phyloP scores from a whole-genome alignment of 35 echinoderm and acorn worm genomes.

The Apostichopus parvimensis region DNA sequence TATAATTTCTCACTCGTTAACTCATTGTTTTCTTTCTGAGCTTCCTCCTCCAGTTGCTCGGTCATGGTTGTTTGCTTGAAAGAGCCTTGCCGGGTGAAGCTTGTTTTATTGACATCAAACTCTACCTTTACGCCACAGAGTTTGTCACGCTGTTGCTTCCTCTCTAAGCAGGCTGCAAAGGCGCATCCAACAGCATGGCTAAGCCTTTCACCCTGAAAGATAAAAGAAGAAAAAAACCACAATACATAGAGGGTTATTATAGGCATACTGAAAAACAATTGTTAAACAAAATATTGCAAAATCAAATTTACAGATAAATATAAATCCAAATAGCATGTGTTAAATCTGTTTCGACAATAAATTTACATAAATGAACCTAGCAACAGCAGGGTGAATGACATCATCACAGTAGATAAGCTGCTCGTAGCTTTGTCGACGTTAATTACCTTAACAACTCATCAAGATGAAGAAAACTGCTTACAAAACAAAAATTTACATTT shows the following conservation, averaged over 20 bases:
- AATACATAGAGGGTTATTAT: not conserved
- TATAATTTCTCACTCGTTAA: not conserved
- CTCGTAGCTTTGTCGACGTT: no score
- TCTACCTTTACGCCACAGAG: slow-evolving; percentile 92
- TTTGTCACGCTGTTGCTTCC: slow-evolving; percentile 92
- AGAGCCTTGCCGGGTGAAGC: slow-evolving; percentile 89
- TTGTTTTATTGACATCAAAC: slow-evolving; percentile 99
- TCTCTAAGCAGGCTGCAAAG: slow-evolving; percentile 91
- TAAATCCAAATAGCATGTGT: no score
- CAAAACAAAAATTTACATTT: no score
- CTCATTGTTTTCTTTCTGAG: slow-evolving; percentile 77
- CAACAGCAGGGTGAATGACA: no score
- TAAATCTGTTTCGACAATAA: no score
- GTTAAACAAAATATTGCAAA: not conserved
- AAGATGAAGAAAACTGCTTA: no score
- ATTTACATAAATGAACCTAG: no score
- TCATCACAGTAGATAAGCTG: no score
- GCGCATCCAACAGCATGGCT: slow-evolving; percentile 97
- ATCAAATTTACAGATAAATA: not conserved
- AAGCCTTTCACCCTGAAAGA: slow-evolving; percentile 80
- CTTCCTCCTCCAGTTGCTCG: slow-evolving; percentile 49
- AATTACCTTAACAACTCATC: no score
- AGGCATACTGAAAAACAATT: not conserved
- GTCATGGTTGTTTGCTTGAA: slow-evolving; percentile 88
- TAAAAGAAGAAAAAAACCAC: not conserved